Evolutionary conservation across 2,888 invertebrate genomes (phyloP).

Genomic region (Sepiola atlantica): DNA sequence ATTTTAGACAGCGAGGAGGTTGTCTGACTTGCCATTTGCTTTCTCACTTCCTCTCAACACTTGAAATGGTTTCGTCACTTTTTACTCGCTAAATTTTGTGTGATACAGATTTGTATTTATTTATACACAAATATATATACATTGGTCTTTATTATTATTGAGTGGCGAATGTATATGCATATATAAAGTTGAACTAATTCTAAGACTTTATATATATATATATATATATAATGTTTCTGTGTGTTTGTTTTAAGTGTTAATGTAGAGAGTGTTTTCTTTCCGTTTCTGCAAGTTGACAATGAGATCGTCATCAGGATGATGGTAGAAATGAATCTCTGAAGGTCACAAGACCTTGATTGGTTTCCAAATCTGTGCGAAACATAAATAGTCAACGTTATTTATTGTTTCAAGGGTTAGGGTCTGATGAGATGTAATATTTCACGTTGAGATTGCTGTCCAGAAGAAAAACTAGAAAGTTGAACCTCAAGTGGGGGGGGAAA

Average conservation of each 20-base stretch:
- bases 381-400: not conserved
- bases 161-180: too few relatives aligned
- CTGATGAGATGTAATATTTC: not conserved
- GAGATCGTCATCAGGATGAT: constrained; percentile 2
- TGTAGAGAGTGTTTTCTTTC: not conserved
- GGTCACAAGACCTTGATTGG: constrained; percentile 19
- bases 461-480: not conserved
- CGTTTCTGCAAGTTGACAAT: not conserved
- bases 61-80: too few relatives aligned
- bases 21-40: too few relatives aligned
- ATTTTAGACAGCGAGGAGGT: too few relatives aligned
- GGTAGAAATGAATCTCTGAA: not conserved
- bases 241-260: not conserved
- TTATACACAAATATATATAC: too few relatives aligned
- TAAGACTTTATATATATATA: not conserved
- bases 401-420: constrained; percentile 21
- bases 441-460: constrained; percentile 2
- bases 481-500: not conserved
- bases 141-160: too few relatives aligned
- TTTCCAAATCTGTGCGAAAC: constrained; percentile 4
- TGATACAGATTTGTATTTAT: too few relatives aligned
- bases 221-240: not conserved
- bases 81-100: too few relatives aligned
- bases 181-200: too few relatives aligned
- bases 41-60: too few relatives aligned